Evolutionary conservation across 2,888 invertebrate genomes (phyloP), one percentile per base, ranked within the genome.

Genomic region (Cantharis rustica): DNA sequence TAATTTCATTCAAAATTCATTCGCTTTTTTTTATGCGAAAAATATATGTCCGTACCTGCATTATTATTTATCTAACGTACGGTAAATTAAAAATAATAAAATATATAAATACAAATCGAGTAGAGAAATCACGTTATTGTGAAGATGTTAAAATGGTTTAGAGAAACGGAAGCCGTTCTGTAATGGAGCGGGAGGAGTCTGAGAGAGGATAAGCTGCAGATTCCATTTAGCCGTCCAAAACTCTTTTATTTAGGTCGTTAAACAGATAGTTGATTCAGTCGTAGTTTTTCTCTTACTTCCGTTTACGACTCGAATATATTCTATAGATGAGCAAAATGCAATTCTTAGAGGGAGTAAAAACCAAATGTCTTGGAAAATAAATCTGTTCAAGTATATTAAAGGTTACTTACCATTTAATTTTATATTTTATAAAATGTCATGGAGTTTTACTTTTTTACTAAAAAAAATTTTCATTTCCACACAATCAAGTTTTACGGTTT

Each of bases 171-270:
- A 84, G 83, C 77, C 79, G 71, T 78, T 80, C 81, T 78, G 83
- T 83, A 85, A 85, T 85, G 85, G 85, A 85, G 84, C 83, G 83
- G 84, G 84, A 83, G 84, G 83, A 81, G 75, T 73, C 75, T 73
- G 79, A 77, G 75, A 81, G 84, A 81, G 84, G 84, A 85, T 85
- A 85, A 86, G 84, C 83, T 83, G 84, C 85, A 87, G 87, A 87
- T 87, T 87, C 87, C 87, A 87, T 87, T 88, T 87, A 85, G 84
- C 84, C 86, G 85, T 86, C 86, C 84, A 84, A 86, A 87, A 87
- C 86, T 87, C 86, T 86, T 87, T 87, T 87, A 87, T 87, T 87
- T 86, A 85, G 85, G 85, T 86, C 86, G 86, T 87, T 88, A 87
- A 87, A 84, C 85, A 85, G 85, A 86, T 86, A 86, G 83, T 84